Conservation (phyloP, 2,797 vertebrate species). For the Urophycis tenuis region DNA sequence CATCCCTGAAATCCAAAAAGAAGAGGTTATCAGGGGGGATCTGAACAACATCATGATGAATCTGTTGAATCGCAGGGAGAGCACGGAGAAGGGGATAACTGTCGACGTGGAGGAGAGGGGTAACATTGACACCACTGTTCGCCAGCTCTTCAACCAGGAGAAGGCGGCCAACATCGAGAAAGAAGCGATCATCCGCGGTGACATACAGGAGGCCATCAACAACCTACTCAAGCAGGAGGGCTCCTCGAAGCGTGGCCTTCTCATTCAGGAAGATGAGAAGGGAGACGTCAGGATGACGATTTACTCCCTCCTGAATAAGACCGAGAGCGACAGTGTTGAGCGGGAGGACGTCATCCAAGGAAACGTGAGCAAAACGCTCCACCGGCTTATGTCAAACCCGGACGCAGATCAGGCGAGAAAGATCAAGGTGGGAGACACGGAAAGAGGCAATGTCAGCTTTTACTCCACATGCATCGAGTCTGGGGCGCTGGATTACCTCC, state of each 20-base stretch:
- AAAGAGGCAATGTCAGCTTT: slow-evolving; percentile 90
- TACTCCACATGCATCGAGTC: slow-evolving; percentile 91
- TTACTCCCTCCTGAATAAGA: slow-evolving; percentile 86
- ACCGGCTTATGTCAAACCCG: slow-evolving; percentile 75
- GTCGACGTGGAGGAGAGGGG: slow-evolving; percentile 81
- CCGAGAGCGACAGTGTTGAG: slow-evolving; percentile 51
- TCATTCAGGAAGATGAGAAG: slow-evolving; percentile 89
- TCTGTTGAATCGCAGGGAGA: slow-evolving; percentile 75
- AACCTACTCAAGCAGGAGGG: slow-evolving; percentile 73
- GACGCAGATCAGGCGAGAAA: slow-evolving; percentile 65
- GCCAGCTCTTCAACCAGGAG: slow-evolving; percentile 78
- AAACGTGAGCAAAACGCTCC: slow-evolving; percentile 78
- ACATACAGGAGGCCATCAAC: slow-evolving; percentile 86
- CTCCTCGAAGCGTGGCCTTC: slow-evolving; percentile 79
- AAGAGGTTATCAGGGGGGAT: slow-evolving; percentile 81
- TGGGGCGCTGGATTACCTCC: slow-evolving; percentile 86
- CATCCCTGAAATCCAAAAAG: slow-evolving; percentile 80
- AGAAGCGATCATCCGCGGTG: slow-evolving; percentile 79
- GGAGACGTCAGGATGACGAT: slow-evolving; percentile 91
- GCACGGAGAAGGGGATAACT: slow-evolving; percentile 67
- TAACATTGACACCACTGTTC: slow-evolving; percentile 78
- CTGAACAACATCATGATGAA: slow-evolving; percentile 87
- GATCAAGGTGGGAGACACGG: slow-evolving; percentile 73
- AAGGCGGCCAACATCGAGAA: slow-evolving; percentile 70
- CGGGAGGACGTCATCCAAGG: slow-evolving; percentile 78